Evolutionary conservation across 2,797 vertebrate species (phyloP).

Genomic region (Valencia hispanica): DNA sequence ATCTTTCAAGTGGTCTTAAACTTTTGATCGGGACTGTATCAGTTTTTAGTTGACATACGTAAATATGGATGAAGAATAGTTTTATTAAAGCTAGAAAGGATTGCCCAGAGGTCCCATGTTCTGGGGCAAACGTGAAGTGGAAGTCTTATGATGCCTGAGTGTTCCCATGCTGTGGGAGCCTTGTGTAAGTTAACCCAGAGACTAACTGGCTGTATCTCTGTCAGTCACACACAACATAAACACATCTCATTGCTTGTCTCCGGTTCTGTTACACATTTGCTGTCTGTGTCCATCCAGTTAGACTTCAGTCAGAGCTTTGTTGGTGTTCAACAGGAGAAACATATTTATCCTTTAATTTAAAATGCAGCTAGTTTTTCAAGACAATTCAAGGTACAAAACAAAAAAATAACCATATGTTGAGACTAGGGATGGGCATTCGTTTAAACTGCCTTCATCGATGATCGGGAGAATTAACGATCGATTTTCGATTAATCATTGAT

Average conservation of each 20-base stretch:
- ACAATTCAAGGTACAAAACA: not conserved
- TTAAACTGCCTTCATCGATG: too few species aligned
- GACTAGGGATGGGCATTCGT: too few species aligned
- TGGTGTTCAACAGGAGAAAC: not conserved
- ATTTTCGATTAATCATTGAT: too few species aligned
- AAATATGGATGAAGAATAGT: not conserved
- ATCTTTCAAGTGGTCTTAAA: too few species aligned
- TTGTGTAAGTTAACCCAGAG: conserved; percentile 39
- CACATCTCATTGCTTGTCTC: conserved; percentile 20
- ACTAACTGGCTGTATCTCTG: conserved; percentile 25
- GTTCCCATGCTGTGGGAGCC: conserved; percentile 47
- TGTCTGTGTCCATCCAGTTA: conserved; percentile 18
- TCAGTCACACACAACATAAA: conserved; percentile 47
- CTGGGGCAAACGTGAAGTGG: conserved; percentile 54
- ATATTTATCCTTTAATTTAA: not conserved
- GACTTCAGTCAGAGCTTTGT: conserved; percentile 25
- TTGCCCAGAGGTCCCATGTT: not conserved
- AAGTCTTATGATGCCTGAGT: conserved; percentile 59
- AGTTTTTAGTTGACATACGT: not conserved
- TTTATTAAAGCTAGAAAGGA: conserved; percentile 25
- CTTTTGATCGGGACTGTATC: too few species aligned
- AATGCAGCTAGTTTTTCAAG: not conserved
- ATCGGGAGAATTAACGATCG: too few species aligned
- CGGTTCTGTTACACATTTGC: conserved; percentile 4
- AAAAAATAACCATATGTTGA: too few species aligned